Evolutionary conservation across 2,888 invertebrate species (phyloP), one percentile per base, ranked within the genome.

Genomic region (Cryptus viduatorius): DNA sequence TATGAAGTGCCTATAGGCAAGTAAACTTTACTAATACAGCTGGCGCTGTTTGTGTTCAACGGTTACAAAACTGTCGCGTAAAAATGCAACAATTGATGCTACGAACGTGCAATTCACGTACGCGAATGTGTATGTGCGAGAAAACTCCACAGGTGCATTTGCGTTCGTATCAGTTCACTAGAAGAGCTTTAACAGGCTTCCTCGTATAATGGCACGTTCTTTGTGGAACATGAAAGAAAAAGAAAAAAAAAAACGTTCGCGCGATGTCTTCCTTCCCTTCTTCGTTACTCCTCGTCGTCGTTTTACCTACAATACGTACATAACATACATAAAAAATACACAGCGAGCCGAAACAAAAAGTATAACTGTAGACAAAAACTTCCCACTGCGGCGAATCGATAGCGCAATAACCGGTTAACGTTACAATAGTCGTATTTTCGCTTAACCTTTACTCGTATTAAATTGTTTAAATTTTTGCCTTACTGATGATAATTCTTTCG

Each of bases 381-480:
- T 82, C 67, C 59, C 50, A 86, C 84, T 78, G 64, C 64, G 46
- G 73, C 81, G 72, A 50, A 24, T 69, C 77, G 69, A 87, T 83
- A 69, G 67, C 68, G 50, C 84, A 77, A 44, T 69, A 83, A 79
- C 61, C 77, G 72, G 73, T 85, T 88, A 86, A 83, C 83, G 86
- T 87, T 16, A 2, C 7, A 44, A 77, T 77, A 77, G 46, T 53
- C 46, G 53, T 8, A 19, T 46, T 50, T 31, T 4, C 24, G 31
- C 24, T 14, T 29, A 69, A n/a, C 24, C 19, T 48, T 8, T 50
- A 14, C 10, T 31, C 64, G 31, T 37, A 14, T 1, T n/a, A n/a
- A n/a, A n/a, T n/a, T n/a, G n/a, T 7, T 31, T 31, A 29, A 16
- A 19, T 65, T 14, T 0, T 42, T 24, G 10, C 24, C 24, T 53